Evolutionary conservation across 2,888 invertebrate species (phyloP).

Genomic region (Brenthis hecate): DNA sequence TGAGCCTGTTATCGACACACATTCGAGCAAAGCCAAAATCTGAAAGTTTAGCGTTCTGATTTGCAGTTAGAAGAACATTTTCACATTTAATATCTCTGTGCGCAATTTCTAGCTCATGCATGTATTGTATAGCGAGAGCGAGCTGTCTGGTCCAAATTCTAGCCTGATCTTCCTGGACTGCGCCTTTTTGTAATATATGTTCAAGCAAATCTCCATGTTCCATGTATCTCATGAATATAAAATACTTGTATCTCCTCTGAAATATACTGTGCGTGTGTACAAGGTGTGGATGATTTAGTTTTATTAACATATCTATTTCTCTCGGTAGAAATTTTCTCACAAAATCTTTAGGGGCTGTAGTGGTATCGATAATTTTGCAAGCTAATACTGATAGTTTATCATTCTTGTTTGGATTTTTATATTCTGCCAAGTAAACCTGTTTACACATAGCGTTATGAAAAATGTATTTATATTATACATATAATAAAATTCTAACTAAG

Average conservation of each 20-base stretch:
- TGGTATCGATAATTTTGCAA: slow-evolving; percentile 89
- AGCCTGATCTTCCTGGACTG: slow-evolving; percentile 86
- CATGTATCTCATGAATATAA: slow-evolving; percentile 88
- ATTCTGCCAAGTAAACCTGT: slow-evolving; percentile 74
- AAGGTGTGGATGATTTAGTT: slow-evolving; percentile 90
- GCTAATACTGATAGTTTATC: slow-evolving; percentile 79
- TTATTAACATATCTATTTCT: slow-evolving; percentile 89
- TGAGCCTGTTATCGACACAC: slow-evolving; percentile 67
- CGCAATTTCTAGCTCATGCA: slow-evolving; percentile 88
- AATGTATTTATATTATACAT: no score
- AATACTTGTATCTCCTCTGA: slow-evolving; percentile 86
- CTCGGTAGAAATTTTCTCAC: slow-evolving; percentile 91
- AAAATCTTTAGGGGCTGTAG: slow-evolving; percentile 89
- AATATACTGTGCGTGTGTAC: slow-evolving; percentile 91
- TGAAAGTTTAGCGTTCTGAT: slow-evolving; percentile 89
- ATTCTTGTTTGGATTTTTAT: slow-evolving; percentile 68
- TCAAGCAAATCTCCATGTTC: slow-evolving; percentile 91
- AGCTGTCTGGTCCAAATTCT: slow-evolving; percentile 88
- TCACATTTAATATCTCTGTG: slow-evolving; percentile 93
- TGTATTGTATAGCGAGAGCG: slow-evolving; percentile 86
- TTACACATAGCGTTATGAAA: no score
- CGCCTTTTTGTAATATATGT: slow-evolving; percentile 85
- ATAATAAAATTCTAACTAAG: no score
- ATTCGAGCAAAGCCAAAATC: slow-evolving; percentile 90
- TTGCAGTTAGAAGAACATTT: slow-evolving; percentile 88